Base-by-base conservation (phyloP, 2,797 vertebrate species). In the Fundulus diaphanus region DNA sequence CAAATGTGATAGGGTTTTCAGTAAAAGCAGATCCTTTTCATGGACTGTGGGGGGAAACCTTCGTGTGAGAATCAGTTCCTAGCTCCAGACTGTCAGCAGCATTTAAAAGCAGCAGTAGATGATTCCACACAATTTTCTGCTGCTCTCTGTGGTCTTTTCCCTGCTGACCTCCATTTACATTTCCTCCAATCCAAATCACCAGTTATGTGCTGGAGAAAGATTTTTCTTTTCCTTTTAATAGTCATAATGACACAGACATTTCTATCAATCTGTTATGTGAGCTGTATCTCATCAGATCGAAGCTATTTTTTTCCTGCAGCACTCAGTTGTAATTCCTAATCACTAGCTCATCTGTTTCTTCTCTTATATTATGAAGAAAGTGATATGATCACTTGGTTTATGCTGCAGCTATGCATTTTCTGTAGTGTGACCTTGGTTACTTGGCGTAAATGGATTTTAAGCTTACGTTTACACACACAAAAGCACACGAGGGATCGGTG, bases 231-330 rank as follows among this genome's bases (percentile, higher is more conserved):
- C 56, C 22, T 40, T 65, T 42, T n/a, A 40, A 40, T 61, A 22
- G 57, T 42, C 72, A 76, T 42, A 46, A 29, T 84, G 68, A 77
- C 68, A 71, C 20, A 78, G 46, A 72, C 24, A 71, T 46, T 52
- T 40, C 56, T 57, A 68, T 78, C 65, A 73, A 20, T 70, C 46
- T 29, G 56, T 57, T 72, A 49, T 42, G 31, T 3, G 22, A 52
- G 61, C 65, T 54, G 76, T 35, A 65, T 15, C 8, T 72, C 54
- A 72, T 49, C 37, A 63, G 51, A 33, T 57, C 7, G 46, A 49
- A 33, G 54, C 33, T 24, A 48, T 44, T n/a, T 35, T 54, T 12
- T 29, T 42, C 6, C 31, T 40, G 9, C 46, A 74, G 54, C 54
- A 67, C 20, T 65, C 20, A 51, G 48, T 74, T 71, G 37, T 29